Evolutionary conservation across 2,797 vertebrate genomes (phyloP), one percentile per base, ranked within the genome.

Genomic region (Rhinichthys osculus): DNA sequence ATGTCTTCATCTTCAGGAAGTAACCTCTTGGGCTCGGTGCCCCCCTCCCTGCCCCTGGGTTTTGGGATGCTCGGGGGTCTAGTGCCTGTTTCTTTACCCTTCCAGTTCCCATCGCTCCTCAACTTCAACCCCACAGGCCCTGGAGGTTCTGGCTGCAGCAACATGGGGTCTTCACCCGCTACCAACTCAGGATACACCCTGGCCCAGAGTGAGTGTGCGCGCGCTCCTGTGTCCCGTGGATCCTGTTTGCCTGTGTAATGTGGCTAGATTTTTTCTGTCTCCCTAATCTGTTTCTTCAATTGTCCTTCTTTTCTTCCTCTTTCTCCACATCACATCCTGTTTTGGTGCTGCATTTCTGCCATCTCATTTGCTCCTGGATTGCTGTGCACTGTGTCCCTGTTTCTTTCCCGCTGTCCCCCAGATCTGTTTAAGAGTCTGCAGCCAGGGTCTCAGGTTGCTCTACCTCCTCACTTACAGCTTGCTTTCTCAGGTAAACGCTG

Each of bases 371-470:
- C 38, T 86, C 67, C 44, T 79, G 71, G 44, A 87, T 83, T 74
- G 38, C 35, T 83, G 77, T 33, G 81, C 83, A 11, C 66, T 78
- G 62, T 50, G 16, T 78, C 87, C 40, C 30, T 69, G 74, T 85
- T 80, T 89, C 88, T 92, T 88, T 91, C 84, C 59, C 87, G 52
- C 82, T 82, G 81, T 84, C 91, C 90, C 91, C 93, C 93, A 99
- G 98, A 98, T 96, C 96, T 99, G 93, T 97, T 98, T 94, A 99
- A 99, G 96, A 97, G 98, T 96, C 97, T 99, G 96, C 98, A 99
- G 95, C 96, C 97, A 92, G 97, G 97, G 95, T 95, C 96, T 91
- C 96, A 97, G 95, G 97, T 97, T 87, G 93, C 96, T 95, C 96
- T 99, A 95, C 97, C 98, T 96, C 94, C 97, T 95, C 97, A 99